Percentiles rank a stretch among this genome's conserved stretches.
Conservation (phyloP, 2,113 vertebrate genomes). For the Haplochromis burtoni region DNA sequence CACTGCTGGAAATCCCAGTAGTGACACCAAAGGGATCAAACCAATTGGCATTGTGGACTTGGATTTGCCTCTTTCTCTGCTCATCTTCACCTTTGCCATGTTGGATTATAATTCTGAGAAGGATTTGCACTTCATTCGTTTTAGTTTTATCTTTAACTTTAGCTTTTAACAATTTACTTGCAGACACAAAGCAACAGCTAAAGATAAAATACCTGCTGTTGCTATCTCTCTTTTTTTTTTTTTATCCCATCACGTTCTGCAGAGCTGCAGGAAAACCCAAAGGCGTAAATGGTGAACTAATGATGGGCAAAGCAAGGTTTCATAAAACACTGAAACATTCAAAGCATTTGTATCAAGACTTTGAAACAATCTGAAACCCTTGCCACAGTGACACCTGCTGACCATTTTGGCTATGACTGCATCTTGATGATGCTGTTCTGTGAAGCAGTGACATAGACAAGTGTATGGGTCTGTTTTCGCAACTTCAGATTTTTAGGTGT, state of each 20-base stretch:
- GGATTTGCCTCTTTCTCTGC: no score
- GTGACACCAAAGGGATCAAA: no score
- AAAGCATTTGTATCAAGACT: background rate
- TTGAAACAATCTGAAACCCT: background rate
- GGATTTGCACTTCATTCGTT: no score
- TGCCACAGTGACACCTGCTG: background rate
- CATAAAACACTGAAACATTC: background rate
- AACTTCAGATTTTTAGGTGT: background rate
- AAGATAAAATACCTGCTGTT: background rate
- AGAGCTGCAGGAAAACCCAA: background rate
- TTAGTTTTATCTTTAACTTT: background rate
- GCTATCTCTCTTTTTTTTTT: background rate
- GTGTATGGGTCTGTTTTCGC: background rate
- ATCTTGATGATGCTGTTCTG: background rate
- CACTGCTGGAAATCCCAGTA: no score
- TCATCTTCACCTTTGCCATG: no score
- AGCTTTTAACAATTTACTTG: background rate
- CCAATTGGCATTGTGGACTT: no score
- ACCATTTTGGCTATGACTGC: background rate
- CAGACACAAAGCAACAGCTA: background rate
- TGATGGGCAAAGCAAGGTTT: background rate
- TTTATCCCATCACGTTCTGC: background rate
- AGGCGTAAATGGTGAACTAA: background rate
- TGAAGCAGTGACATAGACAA: background rate
- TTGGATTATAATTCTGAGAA: no score